Evolutionary conservation across 2,888 invertebrate species (phyloP).

Genomic region (Diogma glabrata): DNA sequence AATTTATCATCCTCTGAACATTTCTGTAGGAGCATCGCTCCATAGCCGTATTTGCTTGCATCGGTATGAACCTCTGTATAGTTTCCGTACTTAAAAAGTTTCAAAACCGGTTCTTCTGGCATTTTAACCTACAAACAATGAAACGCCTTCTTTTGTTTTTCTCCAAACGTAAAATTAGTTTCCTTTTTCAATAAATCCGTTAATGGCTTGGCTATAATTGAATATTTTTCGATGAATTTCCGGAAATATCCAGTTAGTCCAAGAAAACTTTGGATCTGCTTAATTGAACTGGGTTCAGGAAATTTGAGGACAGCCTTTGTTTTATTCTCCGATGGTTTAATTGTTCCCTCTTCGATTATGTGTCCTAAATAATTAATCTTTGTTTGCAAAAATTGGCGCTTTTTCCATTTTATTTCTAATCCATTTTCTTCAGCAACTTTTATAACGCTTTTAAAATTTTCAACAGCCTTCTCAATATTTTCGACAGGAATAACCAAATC

Average conservation of each 20-base stretch:
- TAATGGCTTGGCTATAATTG: neutral
- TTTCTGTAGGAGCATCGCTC: neutral
- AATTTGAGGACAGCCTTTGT: constrained; percentile 11
- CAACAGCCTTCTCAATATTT: neutral
- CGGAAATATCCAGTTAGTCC: constrained; percentile 1
- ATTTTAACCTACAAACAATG: neutral
- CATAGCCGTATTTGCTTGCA: neutral
- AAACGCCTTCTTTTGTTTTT: neutral
- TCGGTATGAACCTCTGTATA: neutral
- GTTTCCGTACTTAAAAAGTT: neutral
- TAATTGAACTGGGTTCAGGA: neutral
- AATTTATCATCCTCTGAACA: neutral
- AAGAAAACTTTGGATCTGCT: neutral
- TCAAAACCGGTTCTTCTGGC: neutral
- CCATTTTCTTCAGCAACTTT: neutral
- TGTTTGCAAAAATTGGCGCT: neutral
- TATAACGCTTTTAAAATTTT: neutral
- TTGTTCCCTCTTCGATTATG: neutral
- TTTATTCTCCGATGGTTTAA: neutral
- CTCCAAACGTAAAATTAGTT: neutral
- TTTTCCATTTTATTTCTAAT: constrained; percentile 2
- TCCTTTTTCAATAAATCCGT: neutral
- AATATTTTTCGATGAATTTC: neutral
- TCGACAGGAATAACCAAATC: constrained; percentile 4
- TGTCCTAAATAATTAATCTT: neutral